These are phyloP conservation scores for Nipponacmea schrenckii DNA, from an alignment of 2,888 invertebrate species.

Conservation along the genomic window DNA sequence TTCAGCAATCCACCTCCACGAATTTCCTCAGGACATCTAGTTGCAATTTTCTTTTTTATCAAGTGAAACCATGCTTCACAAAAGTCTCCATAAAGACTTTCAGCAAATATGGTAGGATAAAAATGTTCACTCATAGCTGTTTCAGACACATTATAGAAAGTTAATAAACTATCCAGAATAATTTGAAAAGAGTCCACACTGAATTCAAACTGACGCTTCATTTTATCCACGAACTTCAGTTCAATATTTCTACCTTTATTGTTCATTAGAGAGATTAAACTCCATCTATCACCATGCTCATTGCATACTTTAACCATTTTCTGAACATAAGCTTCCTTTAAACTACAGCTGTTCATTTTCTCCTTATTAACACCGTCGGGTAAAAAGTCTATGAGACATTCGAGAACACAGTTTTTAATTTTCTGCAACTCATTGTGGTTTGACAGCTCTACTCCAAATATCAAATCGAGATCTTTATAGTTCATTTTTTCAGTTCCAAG, in stretches of 20 bases:
- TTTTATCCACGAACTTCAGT: constrained; percentile 97
- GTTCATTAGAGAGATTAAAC: constrained; percentile 96
- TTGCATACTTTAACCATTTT: constrained; percentile 96
- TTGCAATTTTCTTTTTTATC: constrained; percentile 96
- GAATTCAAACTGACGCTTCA: constrained; percentile 99
- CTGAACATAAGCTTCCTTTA: constrained; percentile 88
- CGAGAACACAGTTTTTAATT: constrained; percentile 93
- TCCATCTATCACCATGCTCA: constrained; percentile 94
- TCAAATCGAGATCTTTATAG: constrained; percentile 98
- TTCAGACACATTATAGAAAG: constrained; percentile 91
- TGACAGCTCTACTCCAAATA: constrained; percentile 94
- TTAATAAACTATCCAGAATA: constrained; percentile 90
- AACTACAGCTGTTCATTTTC: constrained; percentile 89
- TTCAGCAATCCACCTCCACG: constrained; percentile 98
- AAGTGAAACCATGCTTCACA: constrained; percentile 94
- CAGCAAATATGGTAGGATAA: constrained; percentile 93
- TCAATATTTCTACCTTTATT: constrained; percentile 85
- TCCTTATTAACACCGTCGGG: constrained; percentile 81
- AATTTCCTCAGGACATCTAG: constrained; percentile 97
- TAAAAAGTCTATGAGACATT: constrained; percentile 87
- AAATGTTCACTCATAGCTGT: constrained; percentile 89
- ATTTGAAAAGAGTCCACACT: constrained; percentile 99
- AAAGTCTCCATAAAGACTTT: constrained; percentile 97
- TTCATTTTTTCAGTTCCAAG: constrained; percentile 78
- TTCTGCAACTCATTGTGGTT: constrained; percentile 83